Percentiles rank a stretch among this genome's conserved stretches.
phyloP scores from a whole-genome alignment of 2,113 vertebrate species.

The Phycodurus eques region DNA sequence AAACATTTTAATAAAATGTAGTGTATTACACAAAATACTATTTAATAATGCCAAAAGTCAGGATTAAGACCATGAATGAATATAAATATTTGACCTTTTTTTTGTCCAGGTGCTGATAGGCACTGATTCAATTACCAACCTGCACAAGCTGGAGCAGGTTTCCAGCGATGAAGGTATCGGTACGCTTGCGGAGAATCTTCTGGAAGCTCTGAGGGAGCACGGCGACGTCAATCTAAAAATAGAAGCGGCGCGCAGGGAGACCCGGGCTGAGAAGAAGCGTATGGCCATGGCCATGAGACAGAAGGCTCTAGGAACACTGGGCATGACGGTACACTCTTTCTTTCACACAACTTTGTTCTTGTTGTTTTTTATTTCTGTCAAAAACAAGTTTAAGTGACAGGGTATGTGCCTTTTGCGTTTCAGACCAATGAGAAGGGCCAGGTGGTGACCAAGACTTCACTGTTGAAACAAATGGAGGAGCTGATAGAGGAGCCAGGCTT shows the following conservation, averaged over 20 bases:
- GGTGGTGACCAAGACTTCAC: conserved; percentile 94
- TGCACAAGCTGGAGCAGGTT: conserved; percentile 98
- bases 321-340: conserved; percentile 86
- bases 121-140: conserved; percentile 92
- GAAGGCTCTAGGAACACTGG: conserved; percentile 94
- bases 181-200: conserved; percentile 92
- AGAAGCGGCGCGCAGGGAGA: conserved; percentile 91
- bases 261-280: conserved; percentile 93
- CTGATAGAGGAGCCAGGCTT: conserved; percentile 96
- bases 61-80: background rate
- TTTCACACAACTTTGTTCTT: background rate
- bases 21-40: background rate
- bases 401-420: conserved; percentile 11
- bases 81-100: background rate
- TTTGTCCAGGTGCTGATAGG: conserved; percentile 85
- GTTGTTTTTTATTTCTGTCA: background rate
- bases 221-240: conserved; percentile 95
- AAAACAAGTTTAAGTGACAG: background rate
- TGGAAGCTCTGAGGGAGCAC: conserved; percentile 92
- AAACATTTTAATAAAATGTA: background rate
- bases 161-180: conserved; percentile 98
- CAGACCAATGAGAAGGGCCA: conserved; percentile 98
- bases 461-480: conserved; percentile 99
- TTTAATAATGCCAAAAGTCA: background rate
- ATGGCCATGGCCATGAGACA: conserved; percentile 99